Evolutionary conservation across 2,797 vertebrate species (phyloP).

Genomic region (Pangasius macronema): DNA sequence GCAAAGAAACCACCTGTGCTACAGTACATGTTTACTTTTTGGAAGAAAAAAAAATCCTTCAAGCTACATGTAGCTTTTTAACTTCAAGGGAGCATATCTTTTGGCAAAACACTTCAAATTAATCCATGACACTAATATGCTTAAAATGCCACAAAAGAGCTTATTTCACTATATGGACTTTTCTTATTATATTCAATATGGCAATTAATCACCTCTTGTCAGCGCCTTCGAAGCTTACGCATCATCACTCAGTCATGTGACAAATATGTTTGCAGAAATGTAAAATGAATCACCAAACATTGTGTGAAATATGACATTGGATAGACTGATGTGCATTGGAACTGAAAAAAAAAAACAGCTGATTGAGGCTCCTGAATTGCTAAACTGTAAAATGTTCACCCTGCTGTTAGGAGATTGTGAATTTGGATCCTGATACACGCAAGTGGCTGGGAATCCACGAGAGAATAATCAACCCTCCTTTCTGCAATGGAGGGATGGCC

Average conservation of each 20-base stretch:
- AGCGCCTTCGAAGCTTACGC: not conserved
- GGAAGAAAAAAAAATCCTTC: slow-evolving; percentile 55
- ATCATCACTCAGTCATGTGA: not conserved
- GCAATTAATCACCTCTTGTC: not conserved
- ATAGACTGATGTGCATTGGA: not conserved
- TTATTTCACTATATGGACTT: not conserved
- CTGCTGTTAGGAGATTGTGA: not conserved
- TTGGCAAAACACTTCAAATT: slow-evolving; percentile 26
- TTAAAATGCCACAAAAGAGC: not conserved
- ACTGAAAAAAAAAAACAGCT: not conserved
- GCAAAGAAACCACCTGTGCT: slow-evolving; percentile 33
- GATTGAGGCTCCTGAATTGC: not conserved
- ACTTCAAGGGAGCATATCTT: slow-evolving; percentile 27
- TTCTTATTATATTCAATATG: slow-evolving; percentile 10
- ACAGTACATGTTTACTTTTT: slow-evolving; percentile 26
- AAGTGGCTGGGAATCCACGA: not conserved
- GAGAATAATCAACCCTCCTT: not conserved
- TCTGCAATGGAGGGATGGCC: not conserved
- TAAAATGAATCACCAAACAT: not conserved
- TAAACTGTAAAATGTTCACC: not conserved
- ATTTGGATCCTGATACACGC: not conserved
- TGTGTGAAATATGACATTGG: not conserved
- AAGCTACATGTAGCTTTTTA: slow-evolving; percentile 41
- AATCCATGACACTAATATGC: slow-evolving; percentile 8
- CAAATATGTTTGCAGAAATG: not conserved